phyloP scores from a whole-genome alignment of 2,888 invertebrate genomes.

The Augochlorella aurata region DNA sequence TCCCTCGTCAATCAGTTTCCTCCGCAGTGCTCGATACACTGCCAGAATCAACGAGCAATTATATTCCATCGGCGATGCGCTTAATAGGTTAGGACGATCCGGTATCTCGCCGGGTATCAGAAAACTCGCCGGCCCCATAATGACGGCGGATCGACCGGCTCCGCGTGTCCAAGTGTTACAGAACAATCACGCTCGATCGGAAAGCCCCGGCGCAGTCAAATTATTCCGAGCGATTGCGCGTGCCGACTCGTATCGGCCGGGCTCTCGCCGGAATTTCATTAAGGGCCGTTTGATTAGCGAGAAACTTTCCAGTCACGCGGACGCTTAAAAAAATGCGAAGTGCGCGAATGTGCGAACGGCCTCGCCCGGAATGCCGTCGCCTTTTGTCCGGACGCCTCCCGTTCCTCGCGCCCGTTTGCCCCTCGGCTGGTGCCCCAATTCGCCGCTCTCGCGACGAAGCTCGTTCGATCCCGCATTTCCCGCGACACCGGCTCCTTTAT shows the following conservation, averaged over 20 bases:
- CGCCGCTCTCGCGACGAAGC: background rate
- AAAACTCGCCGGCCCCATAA: too few species aligned
- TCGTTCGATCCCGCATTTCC: background rate
- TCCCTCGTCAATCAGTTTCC: too few species aligned
- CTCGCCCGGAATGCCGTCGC: constrained; percentile 63
- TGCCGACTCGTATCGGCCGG: constrained; percentile 42
- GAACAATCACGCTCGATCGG: background rate
- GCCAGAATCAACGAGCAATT: too few species aligned
- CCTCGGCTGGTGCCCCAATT: background rate
- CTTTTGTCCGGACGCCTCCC: constrained; percentile 55
- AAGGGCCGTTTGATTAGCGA: constrained; percentile 49
- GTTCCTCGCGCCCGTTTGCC: background rate
- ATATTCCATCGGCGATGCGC: too few species aligned
- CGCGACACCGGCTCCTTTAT: background rate
- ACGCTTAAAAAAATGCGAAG: constrained; percentile 51
- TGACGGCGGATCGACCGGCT: background rate
- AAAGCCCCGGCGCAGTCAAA: constrained; percentile 1
- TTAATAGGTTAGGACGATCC: too few species aligned
- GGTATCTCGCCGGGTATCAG: too few species aligned
- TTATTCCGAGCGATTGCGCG: constrained; percentile 42
- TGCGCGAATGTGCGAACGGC: constrained; percentile 53
- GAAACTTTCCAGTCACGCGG: constrained; percentile 57
- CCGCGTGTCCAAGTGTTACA: background rate
- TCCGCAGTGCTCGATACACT: too few species aligned
- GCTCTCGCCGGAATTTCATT: constrained; percentile 64